A percentile compares a stretch with the other conserved stretches of the same genome.
Conservation (phyloP, 2,113 vertebrate genomes). For the Epinephelus cyanopodus region DNA sequence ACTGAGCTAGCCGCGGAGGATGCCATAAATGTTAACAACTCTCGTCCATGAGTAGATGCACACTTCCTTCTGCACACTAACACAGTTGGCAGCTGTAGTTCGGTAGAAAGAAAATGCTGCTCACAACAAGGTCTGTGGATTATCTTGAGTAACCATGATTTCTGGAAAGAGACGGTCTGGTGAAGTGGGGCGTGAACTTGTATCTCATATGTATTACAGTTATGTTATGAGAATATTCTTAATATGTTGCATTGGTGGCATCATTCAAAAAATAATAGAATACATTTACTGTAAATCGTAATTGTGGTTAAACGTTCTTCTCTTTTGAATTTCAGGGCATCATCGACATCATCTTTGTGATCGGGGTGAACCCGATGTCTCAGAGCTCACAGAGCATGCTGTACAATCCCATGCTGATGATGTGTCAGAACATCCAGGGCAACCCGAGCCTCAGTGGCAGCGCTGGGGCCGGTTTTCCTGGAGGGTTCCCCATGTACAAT, state of each 20-base stretch:
- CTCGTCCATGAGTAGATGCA: too few species aligned
- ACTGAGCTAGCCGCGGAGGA: too few species aligned
- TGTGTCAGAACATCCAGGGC: slow-evolving; percentile 86
- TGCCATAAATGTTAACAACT: too few species aligned
- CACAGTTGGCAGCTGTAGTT: too few species aligned
- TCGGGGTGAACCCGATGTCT: slow-evolving; percentile 91
- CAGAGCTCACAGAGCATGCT: slow-evolving; percentile 87
- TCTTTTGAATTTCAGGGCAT: slow-evolving; percentile 79
- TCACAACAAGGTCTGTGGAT: too few species aligned
- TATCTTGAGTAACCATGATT: too few species aligned
- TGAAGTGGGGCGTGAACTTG: background rate
- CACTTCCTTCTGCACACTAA: too few species aligned
- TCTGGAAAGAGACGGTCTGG: too few species aligned
- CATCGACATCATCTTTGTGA: slow-evolving; percentile 89
- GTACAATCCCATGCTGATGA: slow-evolving; percentile 87
- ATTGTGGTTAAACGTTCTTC: background rate
- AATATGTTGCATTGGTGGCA: background rate
- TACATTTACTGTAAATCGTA: background rate
- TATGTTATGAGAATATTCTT: background rate
- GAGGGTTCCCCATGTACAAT: slow-evolving; percentile 81
- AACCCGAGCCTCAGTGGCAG: slow-evolving; percentile 79
- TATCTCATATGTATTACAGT: background rate
- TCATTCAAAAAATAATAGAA: background rate
- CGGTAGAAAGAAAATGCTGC: too few species aligned
- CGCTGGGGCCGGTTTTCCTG: slow-evolving; percentile 63